These are phyloP conservation scores for Perodicticus potto DNA, from an alignment of 2,797 vertebrate genomes.

Conservation along the genomic window DNA sequence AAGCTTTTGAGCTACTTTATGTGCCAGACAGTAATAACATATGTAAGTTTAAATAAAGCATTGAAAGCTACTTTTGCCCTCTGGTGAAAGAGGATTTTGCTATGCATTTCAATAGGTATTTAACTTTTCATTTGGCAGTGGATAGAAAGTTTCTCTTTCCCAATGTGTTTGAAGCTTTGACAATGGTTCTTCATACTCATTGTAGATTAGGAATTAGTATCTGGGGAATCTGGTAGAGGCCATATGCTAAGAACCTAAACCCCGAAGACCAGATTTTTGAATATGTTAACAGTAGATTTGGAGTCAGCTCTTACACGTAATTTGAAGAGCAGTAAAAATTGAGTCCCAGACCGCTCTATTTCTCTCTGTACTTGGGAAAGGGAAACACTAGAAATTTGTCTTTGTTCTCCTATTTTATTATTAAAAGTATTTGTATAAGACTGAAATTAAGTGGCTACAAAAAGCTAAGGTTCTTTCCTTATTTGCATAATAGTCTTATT, in stretches of 20 bases:
- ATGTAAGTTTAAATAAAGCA: slow-evolving; percentile 71
- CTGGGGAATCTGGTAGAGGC: slow-evolving; percentile 7
- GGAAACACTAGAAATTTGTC: not conserved
- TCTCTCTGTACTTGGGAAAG: not conserved
- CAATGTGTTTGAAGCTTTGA: not conserved
- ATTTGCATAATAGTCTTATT: not conserved
- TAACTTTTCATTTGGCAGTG: slow-evolving; percentile 69
- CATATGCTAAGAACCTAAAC: not conserved
- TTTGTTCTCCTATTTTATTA: not conserved
- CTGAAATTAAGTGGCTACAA: not conserved
- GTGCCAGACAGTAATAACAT: slow-evolving; percentile 61
- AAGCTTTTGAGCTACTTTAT: slow-evolving; percentile 56
- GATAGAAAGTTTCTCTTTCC: slow-evolving; percentile 52
- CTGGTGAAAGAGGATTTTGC: slow-evolving; percentile 68
- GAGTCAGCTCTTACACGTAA: not conserved
- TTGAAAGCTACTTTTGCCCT: slow-evolving; percentile 73
- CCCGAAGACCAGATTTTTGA: not conserved
- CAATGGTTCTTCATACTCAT: slow-evolving; percentile 39
- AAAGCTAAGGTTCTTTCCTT: not conserved
- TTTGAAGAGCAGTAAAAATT: not conserved
- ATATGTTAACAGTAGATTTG: slow-evolving; percentile 24
- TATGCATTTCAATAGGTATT: slow-evolving; percentile 71
- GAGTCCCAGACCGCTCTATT: not conserved
- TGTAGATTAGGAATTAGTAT: slow-evolving; percentile 62
- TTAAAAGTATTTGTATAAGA: not conserved